phyloP scores from a whole-genome alignment of 2,113 vertebrate genomes.

The Lanius ludovicianus region DNA sequence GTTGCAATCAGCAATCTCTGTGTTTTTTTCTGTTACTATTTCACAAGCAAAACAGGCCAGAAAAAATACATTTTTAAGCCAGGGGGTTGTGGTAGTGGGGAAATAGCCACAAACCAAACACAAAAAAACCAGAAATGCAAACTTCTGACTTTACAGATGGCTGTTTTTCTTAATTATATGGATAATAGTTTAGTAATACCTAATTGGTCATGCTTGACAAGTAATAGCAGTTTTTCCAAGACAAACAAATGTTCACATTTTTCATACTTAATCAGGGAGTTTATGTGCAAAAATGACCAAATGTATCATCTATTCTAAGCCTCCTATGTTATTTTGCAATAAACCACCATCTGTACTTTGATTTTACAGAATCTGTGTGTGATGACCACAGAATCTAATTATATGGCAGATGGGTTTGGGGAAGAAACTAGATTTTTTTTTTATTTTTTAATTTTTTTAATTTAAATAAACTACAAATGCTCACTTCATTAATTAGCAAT shows the following conservation, averaged over 20 bases:
- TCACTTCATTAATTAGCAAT: neutral
- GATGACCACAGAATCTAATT: conserved; percentile 74
- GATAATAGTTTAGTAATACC: conserved; percentile 77
- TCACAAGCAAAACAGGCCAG: conserved; percentile 53
- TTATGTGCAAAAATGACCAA: conserved; percentile 79
- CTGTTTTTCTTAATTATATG: conserved; percentile 82
- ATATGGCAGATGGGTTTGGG: conserved; percentile 65
- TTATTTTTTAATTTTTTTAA: neutral
- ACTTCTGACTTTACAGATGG: conserved; percentile 83
- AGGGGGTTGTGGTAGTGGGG: neutral
- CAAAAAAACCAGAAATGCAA: conserved; percentile 24
- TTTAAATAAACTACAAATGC: neutral
- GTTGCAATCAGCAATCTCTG: conserved; percentile 9
- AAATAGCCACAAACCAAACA: conserved; percentile 18
- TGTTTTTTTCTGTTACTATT: conserved; percentile 20
- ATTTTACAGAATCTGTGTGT: conserved; percentile 69
- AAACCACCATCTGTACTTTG: conserved; percentile 79
- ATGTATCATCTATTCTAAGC: conserved; percentile 77
- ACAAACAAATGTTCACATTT: conserved; percentile 83
- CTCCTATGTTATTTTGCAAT: conserved; percentile 75
- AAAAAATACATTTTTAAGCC: conserved; percentile 57
- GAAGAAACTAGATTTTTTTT: conserved; percentile 27
- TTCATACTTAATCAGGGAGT: conserved; percentile 81
- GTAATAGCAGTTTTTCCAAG: conserved; percentile 78
- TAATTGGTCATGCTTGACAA: conserved; percentile 85